phyloP scores from a whole-genome alignment of 2,888 invertebrate genomes.

The Pyrochroa serraticornis region DNA sequence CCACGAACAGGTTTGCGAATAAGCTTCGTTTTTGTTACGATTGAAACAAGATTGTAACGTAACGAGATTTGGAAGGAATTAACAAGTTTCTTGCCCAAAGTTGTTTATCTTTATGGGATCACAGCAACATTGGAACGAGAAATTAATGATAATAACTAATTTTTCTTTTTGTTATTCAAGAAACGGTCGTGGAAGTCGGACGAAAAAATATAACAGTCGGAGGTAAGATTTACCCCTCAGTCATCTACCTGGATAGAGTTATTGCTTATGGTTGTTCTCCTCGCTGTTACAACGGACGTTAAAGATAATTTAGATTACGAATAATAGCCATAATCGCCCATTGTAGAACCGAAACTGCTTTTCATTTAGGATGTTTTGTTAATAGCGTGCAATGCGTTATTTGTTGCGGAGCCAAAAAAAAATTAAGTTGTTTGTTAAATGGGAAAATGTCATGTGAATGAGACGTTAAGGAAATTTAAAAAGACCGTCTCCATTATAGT shows the following conservation, averaged over 20 bases:
- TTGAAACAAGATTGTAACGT: too few relatives aligned
- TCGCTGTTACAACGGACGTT: slow-evolving; percentile 48
- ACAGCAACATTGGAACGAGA: too few relatives aligned
- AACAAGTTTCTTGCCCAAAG: too few relatives aligned
- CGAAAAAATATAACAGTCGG: slow-evolving; percentile 20
- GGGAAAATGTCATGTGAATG: slow-evolving; percentile 38
- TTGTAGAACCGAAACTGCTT: slow-evolving; percentile 43
- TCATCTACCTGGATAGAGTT: slow-evolving; percentile 44
- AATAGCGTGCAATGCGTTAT: slow-evolving; percentile 24
- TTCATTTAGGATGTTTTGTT: slow-evolving; percentile 42
- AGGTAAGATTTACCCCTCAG: slow-evolving; percentile 24
- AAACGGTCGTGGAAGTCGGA: too few relatives aligned
- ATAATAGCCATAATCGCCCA: slow-evolving; percentile 51
- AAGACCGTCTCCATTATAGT: slow-evolving; percentile 10
- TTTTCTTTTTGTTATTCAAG: too few relatives aligned
- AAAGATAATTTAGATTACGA: slow-evolving; percentile 56
- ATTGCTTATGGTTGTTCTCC: slow-evolving; percentile 46
- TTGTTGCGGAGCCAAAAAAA: slow-evolving; percentile 31
- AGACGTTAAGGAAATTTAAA: slow-evolving; percentile 29
- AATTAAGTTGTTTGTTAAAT: slow-evolving; percentile 40
- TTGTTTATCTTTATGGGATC: too few relatives aligned
- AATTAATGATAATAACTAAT: too few relatives aligned
- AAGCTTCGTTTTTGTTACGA: too few relatives aligned
- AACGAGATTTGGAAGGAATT: too few relatives aligned
- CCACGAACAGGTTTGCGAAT: too few relatives aligned